Percentiles rank a stretch among this genome's conserved stretches.
These are phyloP conservation scores for Puntigrus tetrazona DNA, from an alignment of 2,113 vertebrate species.

Conservation along the genomic window DNA sequence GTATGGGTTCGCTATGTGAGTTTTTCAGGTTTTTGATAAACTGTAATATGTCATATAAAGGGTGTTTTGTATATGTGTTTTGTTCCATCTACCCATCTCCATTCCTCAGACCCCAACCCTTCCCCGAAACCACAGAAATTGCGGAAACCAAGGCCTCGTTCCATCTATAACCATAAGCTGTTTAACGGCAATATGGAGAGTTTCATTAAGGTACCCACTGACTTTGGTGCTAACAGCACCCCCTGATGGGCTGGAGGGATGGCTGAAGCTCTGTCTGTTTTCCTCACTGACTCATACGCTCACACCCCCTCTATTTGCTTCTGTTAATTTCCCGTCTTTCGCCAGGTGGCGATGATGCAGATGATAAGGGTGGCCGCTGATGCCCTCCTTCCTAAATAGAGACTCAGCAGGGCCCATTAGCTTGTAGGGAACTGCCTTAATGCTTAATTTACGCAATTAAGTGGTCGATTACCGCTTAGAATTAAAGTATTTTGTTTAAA, in stretches of 20 bases:
- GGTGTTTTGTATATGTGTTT: slow-evolving; percentile 60
- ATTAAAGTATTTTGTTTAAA: background rate
- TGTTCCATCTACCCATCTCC: slow-evolving; percentile 71
- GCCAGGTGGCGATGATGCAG: slow-evolving; percentile 57
- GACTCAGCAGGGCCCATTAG: background rate
- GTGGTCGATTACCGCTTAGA: slow-evolving; percentile 2
- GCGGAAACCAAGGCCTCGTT: slow-evolving; percentile 98
- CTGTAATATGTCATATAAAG: background rate
- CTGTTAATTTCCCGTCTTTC: slow-evolving; percentile 45
- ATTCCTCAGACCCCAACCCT: slow-evolving; percentile 93
- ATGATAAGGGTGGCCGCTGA: slow-evolving; percentile 39
- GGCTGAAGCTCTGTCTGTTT: slow-evolving; percentile 64
- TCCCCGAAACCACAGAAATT: slow-evolving; percentile 99
- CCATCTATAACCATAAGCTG: slow-evolving; percentile 97
- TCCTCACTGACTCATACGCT: slow-evolving; percentile 51
- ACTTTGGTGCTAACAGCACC: slow-evolving; percentile 73
- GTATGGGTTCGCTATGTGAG: background rate
- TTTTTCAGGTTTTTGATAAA: background rate
- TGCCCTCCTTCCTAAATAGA: background rate
- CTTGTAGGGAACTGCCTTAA: background rate
- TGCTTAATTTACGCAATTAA: slow-evolving; percentile 13
- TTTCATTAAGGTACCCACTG: slow-evolving; percentile 95
- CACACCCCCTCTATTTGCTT: slow-evolving; percentile 58
- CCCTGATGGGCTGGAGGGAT: slow-evolving; percentile 76
- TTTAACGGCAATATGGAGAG: slow-evolving; percentile 99